Evolutionary conservation across 2,797 vertebrate species (phyloP).

Genomic region (Hypotaenidia okinawae): DNA sequence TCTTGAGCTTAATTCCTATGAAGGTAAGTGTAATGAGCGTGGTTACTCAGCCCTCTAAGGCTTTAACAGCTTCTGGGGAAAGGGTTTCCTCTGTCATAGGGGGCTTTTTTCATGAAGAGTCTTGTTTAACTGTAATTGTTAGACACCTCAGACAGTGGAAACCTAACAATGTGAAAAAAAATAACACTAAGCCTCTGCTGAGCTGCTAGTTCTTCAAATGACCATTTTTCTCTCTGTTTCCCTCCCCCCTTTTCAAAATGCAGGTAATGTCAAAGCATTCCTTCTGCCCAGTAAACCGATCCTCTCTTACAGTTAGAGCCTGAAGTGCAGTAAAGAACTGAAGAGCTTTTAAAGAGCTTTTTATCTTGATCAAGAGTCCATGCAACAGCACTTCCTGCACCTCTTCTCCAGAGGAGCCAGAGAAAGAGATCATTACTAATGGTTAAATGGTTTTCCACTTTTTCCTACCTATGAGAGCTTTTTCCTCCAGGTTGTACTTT

Average conservation of each 20-base stretch:
- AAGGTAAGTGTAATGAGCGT: background rate
- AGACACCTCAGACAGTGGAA: background rate
- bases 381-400: background rate
- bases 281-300: background rate
- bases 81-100: background rate
- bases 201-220: background rate
- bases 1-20: background rate
- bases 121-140: background rate
- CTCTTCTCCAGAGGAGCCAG: background rate
- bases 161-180: background rate
- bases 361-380: background rate
- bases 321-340: background rate
- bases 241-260: background rate
- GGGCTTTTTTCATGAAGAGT: background rate
- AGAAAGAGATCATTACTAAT: background rate
- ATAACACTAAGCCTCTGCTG: background rate
- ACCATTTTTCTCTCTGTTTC: background rate
- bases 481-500: background rate
- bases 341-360: conserved; percentile 3
- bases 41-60: background rate
- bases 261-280: background rate
- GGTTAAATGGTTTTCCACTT: background rate
- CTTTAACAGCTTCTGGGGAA: background rate
- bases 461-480: background rate
- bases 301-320: background rate